These are phyloP conservation scores for Leptocoma aspasia DNA, from an alignment of 2,113 vertebrate species.

Conservation along the genomic window DNA sequence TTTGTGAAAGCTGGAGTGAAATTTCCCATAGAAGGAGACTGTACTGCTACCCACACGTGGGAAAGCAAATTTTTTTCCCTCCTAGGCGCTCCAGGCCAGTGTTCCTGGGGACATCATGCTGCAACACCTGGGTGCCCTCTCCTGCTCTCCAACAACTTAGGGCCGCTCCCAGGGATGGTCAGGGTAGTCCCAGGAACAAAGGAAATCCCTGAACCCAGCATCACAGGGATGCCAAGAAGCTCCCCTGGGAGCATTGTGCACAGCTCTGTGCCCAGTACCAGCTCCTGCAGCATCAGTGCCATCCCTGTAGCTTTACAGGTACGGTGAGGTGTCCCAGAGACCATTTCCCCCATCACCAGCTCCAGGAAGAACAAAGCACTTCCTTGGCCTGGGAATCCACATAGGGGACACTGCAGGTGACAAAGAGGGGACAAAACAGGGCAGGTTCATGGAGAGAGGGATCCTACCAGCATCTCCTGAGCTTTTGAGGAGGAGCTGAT, in stretches of 20 bases:
- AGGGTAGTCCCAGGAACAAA: background rate
- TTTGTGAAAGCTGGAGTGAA: background rate
- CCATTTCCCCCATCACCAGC: background rate
- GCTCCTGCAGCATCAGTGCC: background rate
- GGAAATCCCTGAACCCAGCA: background rate
- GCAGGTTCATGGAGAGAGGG: accelerated
- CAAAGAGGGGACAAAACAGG: background rate
- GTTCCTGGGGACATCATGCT: background rate
- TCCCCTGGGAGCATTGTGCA: background rate
- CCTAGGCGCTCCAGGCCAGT: background rate
- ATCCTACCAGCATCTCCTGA: background rate
- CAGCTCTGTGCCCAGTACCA: background rate
- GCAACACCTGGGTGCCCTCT: background rate
- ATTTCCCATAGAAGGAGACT: background rate
- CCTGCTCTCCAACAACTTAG: accelerated
- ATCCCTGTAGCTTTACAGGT: background rate
- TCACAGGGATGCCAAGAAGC: background rate
- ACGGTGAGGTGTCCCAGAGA: background rate
- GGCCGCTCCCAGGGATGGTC: background rate
- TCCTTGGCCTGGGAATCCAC: accelerated
- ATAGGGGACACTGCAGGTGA: background rate
- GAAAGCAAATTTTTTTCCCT: background rate
- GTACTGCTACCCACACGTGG: background rate
- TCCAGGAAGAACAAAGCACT: background rate
- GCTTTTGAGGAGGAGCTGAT: background rate